Percentiles rank a stretch among this genome's conserved stretches.
phyloP scores from a whole-genome alignment of 2,888 invertebrate genomes.

The Drosophila tanythrix region DNA sequence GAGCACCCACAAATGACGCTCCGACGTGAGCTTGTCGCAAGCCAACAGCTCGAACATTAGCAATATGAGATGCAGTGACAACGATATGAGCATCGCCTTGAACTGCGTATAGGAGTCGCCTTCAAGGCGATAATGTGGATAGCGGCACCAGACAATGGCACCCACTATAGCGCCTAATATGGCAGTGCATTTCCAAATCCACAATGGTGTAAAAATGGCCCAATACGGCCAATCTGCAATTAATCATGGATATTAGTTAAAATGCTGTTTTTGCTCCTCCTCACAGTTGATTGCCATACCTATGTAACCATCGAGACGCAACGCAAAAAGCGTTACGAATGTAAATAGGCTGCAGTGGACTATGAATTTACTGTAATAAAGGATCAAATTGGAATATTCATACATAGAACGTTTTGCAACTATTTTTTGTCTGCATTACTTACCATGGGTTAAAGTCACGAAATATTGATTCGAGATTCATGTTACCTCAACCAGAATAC shows the following conservation, averaged over 20 bases:
- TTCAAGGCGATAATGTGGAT: conserved; percentile 97
- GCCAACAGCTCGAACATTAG: conserved; percentile 98
- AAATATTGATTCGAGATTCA: conserved; percentile 95
- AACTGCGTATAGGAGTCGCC: conserved; percentile 98
- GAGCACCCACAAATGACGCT: conserved; percentile 91
- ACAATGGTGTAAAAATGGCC: conserved; percentile 98
- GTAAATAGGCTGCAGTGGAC: conserved; percentile 96
- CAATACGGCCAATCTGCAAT: conserved; percentile 94
- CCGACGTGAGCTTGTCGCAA: conserved; percentile 96
- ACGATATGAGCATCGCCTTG: conserved; percentile 98
- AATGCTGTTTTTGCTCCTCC: background rate
- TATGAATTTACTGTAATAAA: conserved; percentile 94
- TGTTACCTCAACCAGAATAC: conserved; percentile 76
- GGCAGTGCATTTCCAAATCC: conserved; percentile 98
- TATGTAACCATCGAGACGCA: conserved; percentile 94
- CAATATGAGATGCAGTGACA: conserved; percentile 96
- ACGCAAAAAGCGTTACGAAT: conserved; percentile 95
- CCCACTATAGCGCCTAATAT: conserved; percentile 96
- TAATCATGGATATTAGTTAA: background rate
- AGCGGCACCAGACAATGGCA: conserved; percentile 97
- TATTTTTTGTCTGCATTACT: conserved; percentile 34
- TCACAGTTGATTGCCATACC: conserved; percentile 63
- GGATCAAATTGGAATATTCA: conserved; percentile 37
- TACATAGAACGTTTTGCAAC: background rate
- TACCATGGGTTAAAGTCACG: conserved; percentile 97